phyloP scores from a whole-genome alignment of 2,888 invertebrate species.

The Thymelicus acteon region DNA sequence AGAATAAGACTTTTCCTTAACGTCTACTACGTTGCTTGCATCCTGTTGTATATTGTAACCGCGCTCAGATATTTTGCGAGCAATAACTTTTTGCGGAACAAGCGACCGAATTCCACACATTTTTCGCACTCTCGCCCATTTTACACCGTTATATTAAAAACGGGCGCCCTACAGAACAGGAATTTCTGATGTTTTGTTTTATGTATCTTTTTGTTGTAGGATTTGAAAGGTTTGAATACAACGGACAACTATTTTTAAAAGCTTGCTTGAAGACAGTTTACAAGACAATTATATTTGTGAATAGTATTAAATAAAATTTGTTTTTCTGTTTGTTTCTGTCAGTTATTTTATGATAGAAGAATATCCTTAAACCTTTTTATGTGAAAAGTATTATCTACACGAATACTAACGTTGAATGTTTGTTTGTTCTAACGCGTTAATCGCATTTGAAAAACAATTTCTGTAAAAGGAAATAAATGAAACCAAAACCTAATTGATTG shows the following conservation, averaged over 20 bases:
- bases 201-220: constrained; percentile 23
- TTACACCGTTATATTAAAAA: constrained; percentile 37
- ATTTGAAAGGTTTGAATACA: constrained; percentile 37
- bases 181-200: constrained; percentile 26
- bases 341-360: too few relatives aligned
- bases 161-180: constrained; percentile 21
- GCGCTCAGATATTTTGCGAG: constrained; percentile 33
- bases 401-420: too few relatives aligned
- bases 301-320: too few relatives aligned
- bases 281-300: too few relatives aligned
- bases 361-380: too few relatives aligned
- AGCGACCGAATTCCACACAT: constrained; percentile 35
- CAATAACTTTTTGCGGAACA: constrained; percentile 37
- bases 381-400: too few relatives aligned
- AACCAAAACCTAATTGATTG: too few relatives aligned
- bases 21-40: constrained; percentile 1
- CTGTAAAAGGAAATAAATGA: too few relatives aligned
- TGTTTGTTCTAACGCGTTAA: too few relatives aligned
- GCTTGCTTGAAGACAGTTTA: not conserved
- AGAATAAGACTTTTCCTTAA: not conserved
- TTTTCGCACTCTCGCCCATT: constrained; percentile 31
- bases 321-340: too few relatives aligned
- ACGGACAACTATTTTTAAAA: not conserved
- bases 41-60: constrained; percentile 32
- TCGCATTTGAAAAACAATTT: too few relatives aligned